phyloP scores from a whole-genome alignment of 2,113 vertebrate species.

The Chamaetylas fuelleborni region DNA sequence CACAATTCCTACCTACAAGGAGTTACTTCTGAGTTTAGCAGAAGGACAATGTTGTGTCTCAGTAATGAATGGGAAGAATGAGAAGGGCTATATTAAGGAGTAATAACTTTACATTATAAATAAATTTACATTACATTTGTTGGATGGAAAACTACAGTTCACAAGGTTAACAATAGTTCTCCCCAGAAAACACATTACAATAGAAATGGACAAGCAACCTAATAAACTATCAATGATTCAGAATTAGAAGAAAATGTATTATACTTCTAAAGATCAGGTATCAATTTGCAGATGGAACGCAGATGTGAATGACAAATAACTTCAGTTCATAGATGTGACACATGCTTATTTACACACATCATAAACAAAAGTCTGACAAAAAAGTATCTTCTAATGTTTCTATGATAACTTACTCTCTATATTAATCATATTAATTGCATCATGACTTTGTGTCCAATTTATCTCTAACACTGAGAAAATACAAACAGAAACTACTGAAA shows the following conservation, averaged over 20 bases:
- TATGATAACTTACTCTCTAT: neutral
- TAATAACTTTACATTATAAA: too few relatives aligned
- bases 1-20: neutral
- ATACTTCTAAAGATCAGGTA: neutral
- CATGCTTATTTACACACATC: neutral
- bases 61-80: neutral
- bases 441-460: neutral
- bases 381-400: neutral
- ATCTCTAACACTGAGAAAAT: neutral
- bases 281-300: neutral
- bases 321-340: neutral
- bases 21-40: neutral
- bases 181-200: neutral
- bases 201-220: neutral
- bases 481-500: neutral
- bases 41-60: neutral
- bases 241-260: neutral
- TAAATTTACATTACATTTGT: neutral
- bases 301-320: neutral
- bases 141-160: neutral
- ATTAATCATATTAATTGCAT: neutral
- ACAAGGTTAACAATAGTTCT: neutral
- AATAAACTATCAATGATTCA: neutral
- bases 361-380: neutral
- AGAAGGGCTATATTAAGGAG: neutral